Percentiles rank a stretch among this genome's conserved stretches.
These are phyloP conservation scores for Galeruca laticollis DNA, from an alignment of 2,888 invertebrate genomes.

Conservation along the genomic window DNA sequence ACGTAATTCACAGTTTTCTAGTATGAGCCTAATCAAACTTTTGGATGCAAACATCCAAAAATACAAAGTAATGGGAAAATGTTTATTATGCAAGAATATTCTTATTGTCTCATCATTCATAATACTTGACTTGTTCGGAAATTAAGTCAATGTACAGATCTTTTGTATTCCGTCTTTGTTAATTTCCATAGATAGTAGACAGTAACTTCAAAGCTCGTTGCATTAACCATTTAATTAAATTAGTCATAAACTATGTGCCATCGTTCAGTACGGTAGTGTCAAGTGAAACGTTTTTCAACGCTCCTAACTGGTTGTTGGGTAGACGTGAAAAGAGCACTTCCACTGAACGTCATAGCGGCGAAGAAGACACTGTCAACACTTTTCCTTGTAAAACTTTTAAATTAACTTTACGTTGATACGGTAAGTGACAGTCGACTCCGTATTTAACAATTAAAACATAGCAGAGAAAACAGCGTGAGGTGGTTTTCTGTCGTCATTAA, in stretches of 20 bases:
- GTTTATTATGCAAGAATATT: too few relatives aligned
- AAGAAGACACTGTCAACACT: slow-evolving; percentile 42
- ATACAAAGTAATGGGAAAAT: too few relatives aligned
- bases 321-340: slow-evolving; percentile 19
- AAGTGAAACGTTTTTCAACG: slow-evolving; percentile 2
- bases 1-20: too few relatives aligned
- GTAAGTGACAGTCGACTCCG: slow-evolving; percentile 56
- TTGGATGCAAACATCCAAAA: too few relatives aligned
- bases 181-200: not conserved
- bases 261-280: not conserved
- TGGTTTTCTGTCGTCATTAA: slow-evolving; percentile 43
- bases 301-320: not conserved
- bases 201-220: not conserved
- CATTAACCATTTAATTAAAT: not conserved
- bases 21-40: too few relatives aligned
- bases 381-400: slow-evolving; percentile 53
- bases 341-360: slow-evolving; percentile 46
- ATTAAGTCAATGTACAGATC: not conserved
- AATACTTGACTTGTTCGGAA: too few relatives aligned
- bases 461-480: slow-evolving; percentile 28
- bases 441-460: slow-evolving; percentile 58
- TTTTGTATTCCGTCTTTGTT: not conserved
- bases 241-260: not conserved
- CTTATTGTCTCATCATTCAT: too few relatives aligned
- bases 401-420: slow-evolving; percentile 55